Percentiles rank a stretch among this genome's conserved stretches.
These are phyloP conservation scores for Phalangium opilio DNA, from an alignment of 2,888 invertebrate species.

Conservation along the genomic window DNA sequence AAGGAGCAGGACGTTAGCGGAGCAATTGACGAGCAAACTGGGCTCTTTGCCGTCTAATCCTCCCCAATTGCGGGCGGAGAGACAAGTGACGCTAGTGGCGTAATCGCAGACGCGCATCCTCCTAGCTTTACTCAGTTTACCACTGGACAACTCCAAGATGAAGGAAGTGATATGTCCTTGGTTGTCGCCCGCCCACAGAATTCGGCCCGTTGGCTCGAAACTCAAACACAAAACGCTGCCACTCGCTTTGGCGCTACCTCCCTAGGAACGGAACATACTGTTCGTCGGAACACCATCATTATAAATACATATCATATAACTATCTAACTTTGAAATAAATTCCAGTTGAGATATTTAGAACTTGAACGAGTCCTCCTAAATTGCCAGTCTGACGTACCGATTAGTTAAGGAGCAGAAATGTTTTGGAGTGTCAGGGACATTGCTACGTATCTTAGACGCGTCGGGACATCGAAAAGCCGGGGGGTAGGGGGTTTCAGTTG, in stretches of 20 bases:
- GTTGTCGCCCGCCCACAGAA: constrained; percentile 70
- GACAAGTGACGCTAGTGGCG: constrained; percentile 51
- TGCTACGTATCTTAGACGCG: too few relatives aligned
- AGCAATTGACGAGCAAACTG: constrained; percentile 58
- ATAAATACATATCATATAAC: too few relatives aligned
- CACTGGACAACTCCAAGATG: constrained; percentile 49
- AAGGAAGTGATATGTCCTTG: constrained; percentile 54
- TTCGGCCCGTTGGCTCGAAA: constrained; percentile 58
- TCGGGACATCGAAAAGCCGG: too few relatives aligned
- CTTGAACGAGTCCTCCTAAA: constrained; percentile 53
- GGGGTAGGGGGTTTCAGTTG: too few relatives aligned
- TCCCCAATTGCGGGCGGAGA: constrained; percentile 66
- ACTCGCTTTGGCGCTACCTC: constrained; percentile 38
- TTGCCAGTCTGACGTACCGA: constrained; percentile 46
- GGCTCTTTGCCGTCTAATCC: constrained; percentile 57
- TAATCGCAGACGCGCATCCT: constrained; percentile 41
- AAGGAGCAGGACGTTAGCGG: constrained; percentile 54
- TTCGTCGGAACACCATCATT: too few relatives aligned
- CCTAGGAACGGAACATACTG: too few relatives aligned
- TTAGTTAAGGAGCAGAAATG: too few relatives aligned
- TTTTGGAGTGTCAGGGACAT: too few relatives aligned
- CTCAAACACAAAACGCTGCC: constrained; percentile 47
- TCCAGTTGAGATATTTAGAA: constrained; percentile 70
- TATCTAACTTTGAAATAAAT: constrained; percentile 43
- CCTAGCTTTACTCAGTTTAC: constrained; percentile 49